Evolutionary conservation across 2,113 vertebrate genomes (phyloP).

Genomic region (Theristicus caerulescens): DNA sequence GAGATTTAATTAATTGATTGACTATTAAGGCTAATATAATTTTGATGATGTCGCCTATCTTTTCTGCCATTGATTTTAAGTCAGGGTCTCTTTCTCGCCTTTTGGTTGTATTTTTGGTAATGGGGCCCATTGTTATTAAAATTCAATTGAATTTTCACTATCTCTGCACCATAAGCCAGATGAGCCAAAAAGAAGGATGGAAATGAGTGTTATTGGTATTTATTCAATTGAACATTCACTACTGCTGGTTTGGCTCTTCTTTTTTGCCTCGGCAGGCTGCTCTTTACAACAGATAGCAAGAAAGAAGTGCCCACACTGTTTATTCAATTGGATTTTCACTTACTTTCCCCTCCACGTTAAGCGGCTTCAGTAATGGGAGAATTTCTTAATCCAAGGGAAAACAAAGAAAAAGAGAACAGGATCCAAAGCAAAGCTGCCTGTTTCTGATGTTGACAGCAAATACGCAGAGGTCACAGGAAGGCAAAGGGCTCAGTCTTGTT

Average conservation of each 20-base stretch:
- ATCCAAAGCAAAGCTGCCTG: neutral
- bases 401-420: neutral
- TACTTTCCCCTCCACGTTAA: neutral
- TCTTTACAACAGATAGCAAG: neutral
- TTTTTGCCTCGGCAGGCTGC: neutral
- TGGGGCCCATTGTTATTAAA: slow-evolving; percentile 19
- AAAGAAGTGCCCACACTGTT: neutral
- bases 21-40: slow-evolving; percentile 69
- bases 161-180: slow-evolving; percentile 25
- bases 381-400: slow-evolving; percentile 18
- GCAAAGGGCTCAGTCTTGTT: neutral
- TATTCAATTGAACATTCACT: slow-evolving; percentile 7
- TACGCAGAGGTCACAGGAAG: neutral
- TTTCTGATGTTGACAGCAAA: neutral
- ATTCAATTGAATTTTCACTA: slow-evolving; percentile 53
- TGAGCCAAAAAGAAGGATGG: slow-evolving; percentile 22
- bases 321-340: slow-evolving; percentile 53
- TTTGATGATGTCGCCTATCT: slow-evolving; percentile 72
- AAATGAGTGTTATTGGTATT: slow-evolving; percentile 20
- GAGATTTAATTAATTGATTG: slow-evolving; percentile 68
- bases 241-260: neutral
- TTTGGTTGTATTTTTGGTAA: slow-evolving; percentile 55
- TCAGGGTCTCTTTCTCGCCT: slow-evolving; percentile 8
- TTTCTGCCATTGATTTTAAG: slow-evolving; percentile 68
- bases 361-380: neutral